A percentile compares a stretch with the other conserved stretches of the same genome.
phyloP scores from a whole-genome alignment of 1,140 invertebrate genomes.

The Solenopsis invicta region DNA sequence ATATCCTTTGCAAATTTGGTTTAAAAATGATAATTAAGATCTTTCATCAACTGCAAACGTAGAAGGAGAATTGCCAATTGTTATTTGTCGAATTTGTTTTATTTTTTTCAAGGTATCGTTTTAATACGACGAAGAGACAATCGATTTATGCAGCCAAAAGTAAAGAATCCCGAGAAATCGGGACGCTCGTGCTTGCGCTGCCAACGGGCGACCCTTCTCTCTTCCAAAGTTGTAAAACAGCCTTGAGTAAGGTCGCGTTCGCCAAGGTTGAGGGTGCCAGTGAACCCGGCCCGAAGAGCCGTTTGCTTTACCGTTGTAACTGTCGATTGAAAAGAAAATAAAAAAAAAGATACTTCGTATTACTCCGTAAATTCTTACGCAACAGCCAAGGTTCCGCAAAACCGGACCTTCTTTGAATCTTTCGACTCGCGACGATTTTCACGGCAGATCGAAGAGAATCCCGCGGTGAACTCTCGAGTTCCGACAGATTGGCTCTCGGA shows the following conservation, averaged over 20 bases:
- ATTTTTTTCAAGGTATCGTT: not conserved
- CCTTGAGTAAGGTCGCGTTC: constrained; percentile 74
- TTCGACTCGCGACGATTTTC: not conserved
- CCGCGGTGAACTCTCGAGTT: no score
- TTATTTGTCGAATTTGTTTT: not conserved
- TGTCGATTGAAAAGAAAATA: not conserved
- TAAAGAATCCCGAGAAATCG: constrained; percentile 69
- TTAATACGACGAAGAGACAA: not conserved
- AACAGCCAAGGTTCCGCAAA: not conserved
- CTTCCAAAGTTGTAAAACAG: constrained; percentile 69
- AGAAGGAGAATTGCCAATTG: constrained; percentile 1
- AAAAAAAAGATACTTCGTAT: not conserved
- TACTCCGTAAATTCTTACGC: constrained; percentile 8
- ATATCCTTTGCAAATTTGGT: not conserved
- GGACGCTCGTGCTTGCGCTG: constrained; percentile 62
- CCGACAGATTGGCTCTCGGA: no score
- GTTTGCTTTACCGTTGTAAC: constrained; percentile 11
- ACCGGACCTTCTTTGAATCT: not conserved
- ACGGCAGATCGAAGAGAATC: not conserved
- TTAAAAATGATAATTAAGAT: not conserved
- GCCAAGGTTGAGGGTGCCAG: constrained; percentile 64
- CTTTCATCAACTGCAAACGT: not conserved
- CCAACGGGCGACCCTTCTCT: constrained; percentile 45
- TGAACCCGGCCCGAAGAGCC: constrained; percentile 53
- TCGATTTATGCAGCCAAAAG: constrained; percentile 50